Evolutionary conservation across 2,797 vertebrate genomes (phyloP), one percentile per base, ranked within the genome.

Genomic region (Sebastes matsubarae): DNA sequence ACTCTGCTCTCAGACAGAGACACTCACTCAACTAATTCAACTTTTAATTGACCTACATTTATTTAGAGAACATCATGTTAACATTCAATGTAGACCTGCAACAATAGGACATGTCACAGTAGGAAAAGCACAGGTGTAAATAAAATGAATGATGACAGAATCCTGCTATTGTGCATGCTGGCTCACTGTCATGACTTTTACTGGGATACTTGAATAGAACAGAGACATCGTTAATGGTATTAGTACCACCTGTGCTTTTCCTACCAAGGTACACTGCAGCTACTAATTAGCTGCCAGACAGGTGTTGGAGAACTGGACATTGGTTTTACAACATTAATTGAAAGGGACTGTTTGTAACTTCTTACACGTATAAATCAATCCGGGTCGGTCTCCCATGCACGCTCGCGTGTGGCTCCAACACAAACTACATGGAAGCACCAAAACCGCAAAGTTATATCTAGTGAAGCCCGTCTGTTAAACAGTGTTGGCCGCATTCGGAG

Each of bases 401-500:
- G 13, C 36, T 38, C 36, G 1, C 13, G 36, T 38, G 36, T 38
- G 36, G 36, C 36, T 14, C 36, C 36, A 38, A 38, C 13, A 38
- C 36, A 38, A 38, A 38, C 36, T 38, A 38, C 36, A 38, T 0
- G 5, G 36, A 38, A 38, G 36, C 36, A 38, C 36, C 36, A 38
- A 38, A 38, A 38, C 36, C 12, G 12, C 36, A 38, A 38, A 38
- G 36, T 38, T 38, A 38, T 38, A 0, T 38, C 36, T 14, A 38
- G 13, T 38, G 5, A 38, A 38, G 13, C 36, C 36, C 5, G 36
- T 38, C 36, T 38, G 36, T 14, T 14, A 38, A 6, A 38, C 36
- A 38, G 12, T 38, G 13, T 38, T 38, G 36, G 36, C 36, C 36
- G 36, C 36, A 0, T 0, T 38, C 2, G 5, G 13, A 14, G 36